Percentiles rank a stretch among this genome's conserved stretches.
Conservation (phyloP, 2,888 invertebrate species). For the Parnassius glacialis region DNA sequence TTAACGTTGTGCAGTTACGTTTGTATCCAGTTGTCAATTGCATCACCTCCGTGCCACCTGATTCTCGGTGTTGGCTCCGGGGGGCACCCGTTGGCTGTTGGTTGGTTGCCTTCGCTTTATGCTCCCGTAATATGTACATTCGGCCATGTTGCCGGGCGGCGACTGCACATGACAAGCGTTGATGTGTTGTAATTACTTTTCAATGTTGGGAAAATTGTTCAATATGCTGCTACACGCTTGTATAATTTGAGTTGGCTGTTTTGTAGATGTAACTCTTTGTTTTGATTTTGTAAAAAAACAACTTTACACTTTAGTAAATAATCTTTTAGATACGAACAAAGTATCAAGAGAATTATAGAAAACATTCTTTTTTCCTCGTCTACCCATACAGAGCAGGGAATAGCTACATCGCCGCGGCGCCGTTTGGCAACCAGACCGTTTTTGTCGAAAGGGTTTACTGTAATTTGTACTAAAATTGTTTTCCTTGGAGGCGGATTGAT, state of each 20-base stretch:
- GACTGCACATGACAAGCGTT: slow-evolving; percentile 43
- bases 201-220: slow-evolving; percentile 37
- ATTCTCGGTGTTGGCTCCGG: slow-evolving; percentile 42
- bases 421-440: no score
- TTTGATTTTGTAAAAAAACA: slow-evolving; percentile 4
- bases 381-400: no score
- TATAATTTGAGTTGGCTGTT: slow-evolving; percentile 7
- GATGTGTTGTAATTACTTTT: slow-evolving; percentile 50
- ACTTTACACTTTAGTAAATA: no score
- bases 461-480: no score
- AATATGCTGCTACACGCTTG: slow-evolving; percentile 28
- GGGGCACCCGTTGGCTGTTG: slow-evolving; percentile 38
- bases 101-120: slow-evolving; percentile 42
- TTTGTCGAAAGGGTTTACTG: no score
- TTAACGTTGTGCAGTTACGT: slow-evolving; percentile 33
- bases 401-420: no score
- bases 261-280: slow-evolving; percentile 8
- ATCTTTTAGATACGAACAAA: no score
- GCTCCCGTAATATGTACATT: slow-evolving; percentile 43
- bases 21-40: slow-evolving; percentile 40
- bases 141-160: slow-evolving; percentile 39
- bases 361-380: no score
- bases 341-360: no score
- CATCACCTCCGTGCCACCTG: slow-evolving; percentile 48
- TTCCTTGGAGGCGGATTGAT: no score